Conservation (phyloP, 2,888 invertebrate genomes). For the Tenthredo amoena region DNA sequence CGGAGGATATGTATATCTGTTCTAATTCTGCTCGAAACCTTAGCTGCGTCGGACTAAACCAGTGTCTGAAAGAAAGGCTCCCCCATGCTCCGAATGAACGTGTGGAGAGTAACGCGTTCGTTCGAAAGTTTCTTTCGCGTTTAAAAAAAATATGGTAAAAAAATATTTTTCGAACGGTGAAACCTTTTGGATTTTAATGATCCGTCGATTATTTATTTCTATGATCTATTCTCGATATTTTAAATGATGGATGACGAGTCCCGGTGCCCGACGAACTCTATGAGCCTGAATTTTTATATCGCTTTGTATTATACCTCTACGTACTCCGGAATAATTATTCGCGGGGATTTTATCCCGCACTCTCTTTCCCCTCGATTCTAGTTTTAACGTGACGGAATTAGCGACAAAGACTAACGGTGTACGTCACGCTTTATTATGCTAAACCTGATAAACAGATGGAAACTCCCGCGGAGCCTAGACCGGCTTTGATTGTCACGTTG, state of each 20-base stretch:
- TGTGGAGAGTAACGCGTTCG: too few species aligned
- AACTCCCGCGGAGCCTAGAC: constrained; percentile 40
- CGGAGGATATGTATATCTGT: background rate
- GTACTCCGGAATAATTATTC: background rate
- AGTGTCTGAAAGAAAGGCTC: background rate
- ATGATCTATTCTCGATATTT: too few species aligned
- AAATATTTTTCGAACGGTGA: too few species aligned
- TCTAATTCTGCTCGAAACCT: background rate
- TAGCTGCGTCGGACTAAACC: background rate
- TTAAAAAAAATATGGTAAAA: too few species aligned
- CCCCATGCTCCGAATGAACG: too few species aligned
- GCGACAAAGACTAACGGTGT: constrained; percentile 18
- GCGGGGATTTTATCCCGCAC: background rate
- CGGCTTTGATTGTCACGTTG: constrained; percentile 44
- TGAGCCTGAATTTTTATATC: too few species aligned
- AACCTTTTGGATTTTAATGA: too few species aligned
- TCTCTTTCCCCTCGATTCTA: background rate
- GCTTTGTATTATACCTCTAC: too few species aligned
- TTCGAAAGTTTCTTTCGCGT: too few species aligned
- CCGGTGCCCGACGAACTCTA: too few species aligned
- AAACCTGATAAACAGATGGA: constrained; percentile 41
- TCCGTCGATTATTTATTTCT: too few species aligned
- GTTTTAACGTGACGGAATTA: constrained; percentile 12
- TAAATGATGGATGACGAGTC: too few species aligned
- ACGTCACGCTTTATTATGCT: constrained; percentile 36